Conservation (phyloP, 2,797 vertebrate genomes). For the Crocidura indochinensis region DNA sequence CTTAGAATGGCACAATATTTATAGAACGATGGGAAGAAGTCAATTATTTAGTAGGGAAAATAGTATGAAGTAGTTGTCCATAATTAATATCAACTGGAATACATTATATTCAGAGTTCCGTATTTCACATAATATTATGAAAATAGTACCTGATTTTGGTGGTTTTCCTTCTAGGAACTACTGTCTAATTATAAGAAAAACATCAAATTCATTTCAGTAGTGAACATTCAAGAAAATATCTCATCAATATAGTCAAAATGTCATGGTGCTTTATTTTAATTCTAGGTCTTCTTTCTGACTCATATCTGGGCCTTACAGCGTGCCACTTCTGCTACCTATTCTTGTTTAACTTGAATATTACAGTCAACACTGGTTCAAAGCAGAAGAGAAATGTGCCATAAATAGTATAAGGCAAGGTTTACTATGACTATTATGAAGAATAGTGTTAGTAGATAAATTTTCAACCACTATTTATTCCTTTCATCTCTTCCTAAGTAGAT, state of each 20-base stretch:
- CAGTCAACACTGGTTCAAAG: not conserved
- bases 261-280: constrained; percentile 18
- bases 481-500: not conserved
- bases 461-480: constrained; percentile 33
- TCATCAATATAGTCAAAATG: not conserved
- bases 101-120: not conserved
- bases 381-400: not conserved
- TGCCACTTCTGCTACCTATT: not conserved
- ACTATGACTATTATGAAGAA: not conserved
- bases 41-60: not conserved
- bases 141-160: not conserved
- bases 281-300: not conserved
- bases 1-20: not conserved
- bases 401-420: not conserved
- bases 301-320: not conserved
- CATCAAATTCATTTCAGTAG: not conserved
- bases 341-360: not conserved
- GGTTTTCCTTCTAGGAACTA: not conserved
- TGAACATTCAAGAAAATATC: not conserved
- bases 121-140: not conserved
- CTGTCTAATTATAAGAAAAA: not conserved
- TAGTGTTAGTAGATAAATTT: not conserved
- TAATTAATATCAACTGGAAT: not conserved
- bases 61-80: not conserved
- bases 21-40: not conserved